Evolutionary conservation across 2,888 invertebrate species (phyloP), one percentile per base, ranked within the genome.

Genomic region (Acanthococcus lagerstroemiae): DNA sequence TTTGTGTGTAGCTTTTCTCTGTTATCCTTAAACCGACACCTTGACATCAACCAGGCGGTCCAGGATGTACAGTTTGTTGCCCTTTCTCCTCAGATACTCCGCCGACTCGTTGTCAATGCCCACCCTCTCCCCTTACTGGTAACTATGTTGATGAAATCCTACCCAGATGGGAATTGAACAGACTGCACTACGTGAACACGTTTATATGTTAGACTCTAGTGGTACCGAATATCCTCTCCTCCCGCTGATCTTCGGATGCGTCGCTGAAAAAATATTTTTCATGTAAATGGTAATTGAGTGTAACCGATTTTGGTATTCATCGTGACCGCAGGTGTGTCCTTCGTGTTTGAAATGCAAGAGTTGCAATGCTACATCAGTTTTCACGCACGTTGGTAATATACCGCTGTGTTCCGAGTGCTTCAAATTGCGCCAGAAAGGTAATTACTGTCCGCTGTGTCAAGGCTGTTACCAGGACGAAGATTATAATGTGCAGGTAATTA

Each of bases 381-480:
- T 84, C 72, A 86, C 88, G 74, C 87, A 88, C 72, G 86, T 90
- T 44, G 89, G 89, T 12, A 90, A 92, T 75, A 79, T 90, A 71
- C 88, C 91, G 4, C 84, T 94, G 74, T 95, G 95, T 76, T 83
- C 85, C 27, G 82, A 84, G 46, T 95, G 95, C 77, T 91, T 92
- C 75, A 86, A 88, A 73, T 80, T 91, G 67, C 82, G 90, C 67
- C 89, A 91, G 74, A 87, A 88, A 75, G 93, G 91, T 68, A 93
- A 91, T 76, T 92, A 84, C 75, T 95, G 95, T 76, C 93, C 94
- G 0, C 80, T 94, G 1, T 95, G 95, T 77, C 88, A 92, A 74
- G 87, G 88, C 70, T 92, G 90, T 76, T 93, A 93, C 77, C 86
- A 91, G 72, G 91, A 93, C 74, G 90, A 92, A 74, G 93, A 93